These are phyloP conservation scores for Macaca nemestrina DNA, from an alignment of 2,113 vertebrate species.

Conservation along the genomic window DNA sequence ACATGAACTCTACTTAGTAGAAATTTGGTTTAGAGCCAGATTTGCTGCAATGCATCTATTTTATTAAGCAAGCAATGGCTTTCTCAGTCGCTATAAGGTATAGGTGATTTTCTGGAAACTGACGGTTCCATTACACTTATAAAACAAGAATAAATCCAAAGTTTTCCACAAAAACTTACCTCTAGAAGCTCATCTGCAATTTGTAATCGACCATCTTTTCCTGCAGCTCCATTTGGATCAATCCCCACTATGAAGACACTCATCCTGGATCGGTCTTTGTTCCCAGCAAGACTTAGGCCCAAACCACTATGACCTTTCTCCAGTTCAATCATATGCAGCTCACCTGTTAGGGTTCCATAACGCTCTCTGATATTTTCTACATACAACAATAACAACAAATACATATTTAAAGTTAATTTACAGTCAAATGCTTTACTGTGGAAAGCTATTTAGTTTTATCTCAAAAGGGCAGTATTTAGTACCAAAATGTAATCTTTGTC, in stretches of 20 bases:
- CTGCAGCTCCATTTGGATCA: slow-evolving; percentile 94
- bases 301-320: slow-evolving; percentile 96
- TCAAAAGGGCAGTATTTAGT: background rate
- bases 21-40: slow-evolving; percentile 23
- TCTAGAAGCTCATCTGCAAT: slow-evolving; percentile 97
- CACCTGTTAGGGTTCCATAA: slow-evolving; percentile 92
- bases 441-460: background rate
- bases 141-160: background rate
- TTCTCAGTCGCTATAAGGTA: background rate
- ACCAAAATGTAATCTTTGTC: background rate
- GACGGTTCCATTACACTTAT: background rate
- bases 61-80: slow-evolving; percentile 31
- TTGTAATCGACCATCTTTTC: slow-evolving; percentile 92
- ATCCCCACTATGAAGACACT: slow-evolving; percentile 98
- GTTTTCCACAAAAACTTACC: slow-evolving; percentile 83
- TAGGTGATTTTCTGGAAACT: slow-evolving; percentile 19
- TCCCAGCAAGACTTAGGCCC: slow-evolving; percentile 98
- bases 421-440: slow-evolving; percentile 23
- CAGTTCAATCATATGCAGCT: slow-evolving; percentile 94
- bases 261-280: slow-evolving; percentile 96
- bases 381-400: background rate
- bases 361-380: slow-evolving; percentile 91
- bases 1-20: background rate
- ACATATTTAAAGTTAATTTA: slow-evolving; percentile 23
- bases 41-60: background rate